A percentile compares a stretch with the other conserved stretches of the same genome.
Evolutionary conservation across 2,888 invertebrate genomes (phyloP).

Genomic region (Leucophora obtusa): DNA sequence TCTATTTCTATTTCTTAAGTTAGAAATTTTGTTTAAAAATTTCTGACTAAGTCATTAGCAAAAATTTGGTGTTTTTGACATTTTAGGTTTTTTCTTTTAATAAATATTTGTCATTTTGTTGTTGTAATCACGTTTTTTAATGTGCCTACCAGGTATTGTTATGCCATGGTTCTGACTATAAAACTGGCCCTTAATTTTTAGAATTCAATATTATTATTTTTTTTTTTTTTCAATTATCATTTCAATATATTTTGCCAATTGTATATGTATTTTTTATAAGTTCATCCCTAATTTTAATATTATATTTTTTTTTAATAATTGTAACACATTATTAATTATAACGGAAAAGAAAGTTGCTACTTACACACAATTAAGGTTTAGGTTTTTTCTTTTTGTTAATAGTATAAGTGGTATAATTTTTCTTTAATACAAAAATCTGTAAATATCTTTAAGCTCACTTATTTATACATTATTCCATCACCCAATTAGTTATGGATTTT

Average conservation of each 20-base stretch:
- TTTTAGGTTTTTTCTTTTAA: too few relatives aligned
- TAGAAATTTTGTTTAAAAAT: too few relatives aligned
- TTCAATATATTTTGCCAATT: slow-evolving; percentile 5
- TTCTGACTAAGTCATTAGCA: too few relatives aligned
- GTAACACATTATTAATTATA: slow-evolving; percentile 9
- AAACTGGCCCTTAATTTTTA: too few relatives aligned
- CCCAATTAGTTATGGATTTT: slow-evolving; percentile 36
- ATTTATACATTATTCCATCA: slow-evolving; percentile 10
- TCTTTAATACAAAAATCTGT: slow-evolving; percentile 17
- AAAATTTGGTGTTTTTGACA: too few relatives aligned
- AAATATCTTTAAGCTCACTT: slow-evolving; percentile 46
- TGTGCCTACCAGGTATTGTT: too few relatives aligned
- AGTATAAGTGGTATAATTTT: slow-evolving; percentile 26
- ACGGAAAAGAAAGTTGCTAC: slow-evolving; percentile 30
- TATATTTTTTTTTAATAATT: too few relatives aligned
- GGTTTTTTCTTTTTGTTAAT: slow-evolving; percentile 21
- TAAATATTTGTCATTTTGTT: too few relatives aligned
- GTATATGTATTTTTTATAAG: neutral
- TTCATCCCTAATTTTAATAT: neutral
- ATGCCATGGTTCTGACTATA: too few relatives aligned
- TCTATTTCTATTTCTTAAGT: too few relatives aligned
- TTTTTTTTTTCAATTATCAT: neutral
- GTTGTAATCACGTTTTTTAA: too few relatives aligned
- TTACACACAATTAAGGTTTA: slow-evolving; percentile 53
- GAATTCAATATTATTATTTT: neutral